Evolutionary conservation across 53 echinoderm and acorn worm species (phyloP).

Genomic region (Apostichopus leukothele): DNA sequence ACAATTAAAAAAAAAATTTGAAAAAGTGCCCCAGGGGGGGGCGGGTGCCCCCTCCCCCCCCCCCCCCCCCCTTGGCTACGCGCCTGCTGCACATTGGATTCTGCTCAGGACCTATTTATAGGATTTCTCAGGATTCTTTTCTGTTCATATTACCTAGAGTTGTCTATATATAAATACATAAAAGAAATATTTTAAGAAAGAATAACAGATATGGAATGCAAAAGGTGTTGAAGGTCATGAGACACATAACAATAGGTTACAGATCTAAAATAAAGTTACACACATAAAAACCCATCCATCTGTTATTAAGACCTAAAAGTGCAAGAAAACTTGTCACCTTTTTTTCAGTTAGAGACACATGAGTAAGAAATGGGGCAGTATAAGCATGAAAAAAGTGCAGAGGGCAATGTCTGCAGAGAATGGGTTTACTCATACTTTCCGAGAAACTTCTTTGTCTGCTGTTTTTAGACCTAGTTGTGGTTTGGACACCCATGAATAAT

Average conservation of each 20-base stretch:
- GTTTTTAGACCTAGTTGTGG: slow-evolving; percentile 46
- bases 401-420: slow-evolving; percentile 23
- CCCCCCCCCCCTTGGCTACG: no score
- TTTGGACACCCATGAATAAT: slow-evolving; percentile 42
- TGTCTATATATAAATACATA: no score
- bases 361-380: not conserved
- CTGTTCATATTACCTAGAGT: no score
- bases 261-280: not conserved
- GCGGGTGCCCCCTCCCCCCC: no score
- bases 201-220: no score
- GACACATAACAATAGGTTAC: not conserved
- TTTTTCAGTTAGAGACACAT: not conserved
- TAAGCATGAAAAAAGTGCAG: not conserved
- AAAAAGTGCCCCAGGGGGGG: no score
- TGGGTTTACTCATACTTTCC: slow-evolving; percentile 27
- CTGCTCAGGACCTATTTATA: no score
- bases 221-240: no score
- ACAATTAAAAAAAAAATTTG: no score
- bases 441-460: slow-evolving; percentile 28
- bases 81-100: no score
- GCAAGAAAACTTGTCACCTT: not conserved
- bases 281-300: not conserved
- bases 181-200: no score
- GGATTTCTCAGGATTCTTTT: no score
- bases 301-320: not conserved